Conservation (phyloP, 2,113 vertebrate species). For the Callaeas wilsoni region DNA sequence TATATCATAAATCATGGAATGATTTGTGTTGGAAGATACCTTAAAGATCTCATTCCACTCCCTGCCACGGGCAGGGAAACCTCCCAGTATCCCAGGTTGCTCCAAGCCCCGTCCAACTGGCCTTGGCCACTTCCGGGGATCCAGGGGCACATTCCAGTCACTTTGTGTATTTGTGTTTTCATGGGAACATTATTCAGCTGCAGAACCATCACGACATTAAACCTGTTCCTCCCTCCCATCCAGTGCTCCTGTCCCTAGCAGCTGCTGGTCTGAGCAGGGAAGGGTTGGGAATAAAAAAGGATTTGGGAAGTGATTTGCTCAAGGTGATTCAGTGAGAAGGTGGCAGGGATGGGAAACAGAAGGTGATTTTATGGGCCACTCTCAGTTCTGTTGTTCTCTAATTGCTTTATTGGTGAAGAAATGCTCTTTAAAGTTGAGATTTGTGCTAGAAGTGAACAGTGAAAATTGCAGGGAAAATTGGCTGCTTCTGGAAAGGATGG, state of each 20-base stretch:
- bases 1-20: background rate
- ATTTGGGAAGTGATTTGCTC: background rate
- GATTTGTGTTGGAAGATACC: background rate
- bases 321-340: background rate
- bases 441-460: background rate
- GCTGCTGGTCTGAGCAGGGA: background rate
- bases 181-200: background rate
- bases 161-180: background rate
- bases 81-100: fast-evolving
- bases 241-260: background rate
- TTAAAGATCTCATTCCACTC: background rate
- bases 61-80: background rate
- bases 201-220: fast-evolving
- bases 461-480: background rate
- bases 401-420: background rate
- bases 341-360: background rate
- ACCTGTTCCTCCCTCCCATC: background rate
- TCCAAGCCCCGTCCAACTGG: background rate
- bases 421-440: background rate
- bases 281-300: background rate
- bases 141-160: background rate
- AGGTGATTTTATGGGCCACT: background rate
- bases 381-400: background rate
- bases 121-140: background rate
- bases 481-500: background rate